Evolutionary conservation across 2,113 vertebrate genomes (phyloP).

Genomic region (Daboia siamensis): DNA sequence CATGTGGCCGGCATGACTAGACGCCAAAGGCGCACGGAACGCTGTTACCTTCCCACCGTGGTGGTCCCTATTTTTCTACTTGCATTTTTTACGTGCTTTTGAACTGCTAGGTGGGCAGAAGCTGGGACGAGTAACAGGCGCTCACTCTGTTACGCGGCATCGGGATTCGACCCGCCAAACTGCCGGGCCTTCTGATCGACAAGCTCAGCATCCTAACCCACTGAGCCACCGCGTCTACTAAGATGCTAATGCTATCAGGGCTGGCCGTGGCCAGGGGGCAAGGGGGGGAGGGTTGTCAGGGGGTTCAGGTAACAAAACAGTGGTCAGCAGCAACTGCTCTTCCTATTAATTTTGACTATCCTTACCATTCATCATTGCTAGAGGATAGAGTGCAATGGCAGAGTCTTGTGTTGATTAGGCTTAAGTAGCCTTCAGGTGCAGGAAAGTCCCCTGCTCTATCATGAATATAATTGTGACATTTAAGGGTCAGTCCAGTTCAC

Average conservation of each 20-base stretch:
- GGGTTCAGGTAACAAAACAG: not conserved
- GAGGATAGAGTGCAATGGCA: not conserved
- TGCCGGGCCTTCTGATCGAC: too few relatives aligned
- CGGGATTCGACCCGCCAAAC: too few relatives aligned
- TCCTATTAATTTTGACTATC: not conserved
- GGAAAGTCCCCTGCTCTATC: not conserved
- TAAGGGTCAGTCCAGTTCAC: not conserved
- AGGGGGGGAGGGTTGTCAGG: not conserved
- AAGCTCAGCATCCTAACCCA: too few relatives aligned
- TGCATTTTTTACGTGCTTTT: too few relatives aligned
- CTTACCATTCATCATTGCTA: not conserved
- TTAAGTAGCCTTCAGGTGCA: not conserved
- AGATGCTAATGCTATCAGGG: not conserved
- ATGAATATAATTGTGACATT: not conserved
- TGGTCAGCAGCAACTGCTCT: not conserved
- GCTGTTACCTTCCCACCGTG: too few relatives aligned
- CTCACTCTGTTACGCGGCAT: too few relatives aligned
- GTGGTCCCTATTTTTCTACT: too few relatives aligned
- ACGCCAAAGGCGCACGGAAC: too few relatives aligned
- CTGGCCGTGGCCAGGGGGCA: not conserved
- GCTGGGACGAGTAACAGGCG: too few relatives aligned
- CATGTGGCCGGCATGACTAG: too few relatives aligned
- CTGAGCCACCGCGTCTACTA: not conserved
- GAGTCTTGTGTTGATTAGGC: not conserved
- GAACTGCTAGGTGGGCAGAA: too few relatives aligned